Evolutionary conservation across 92 coral and sea anemone species (phyloP).

Genomic region (Epizoanthus stellaris): DNA sequence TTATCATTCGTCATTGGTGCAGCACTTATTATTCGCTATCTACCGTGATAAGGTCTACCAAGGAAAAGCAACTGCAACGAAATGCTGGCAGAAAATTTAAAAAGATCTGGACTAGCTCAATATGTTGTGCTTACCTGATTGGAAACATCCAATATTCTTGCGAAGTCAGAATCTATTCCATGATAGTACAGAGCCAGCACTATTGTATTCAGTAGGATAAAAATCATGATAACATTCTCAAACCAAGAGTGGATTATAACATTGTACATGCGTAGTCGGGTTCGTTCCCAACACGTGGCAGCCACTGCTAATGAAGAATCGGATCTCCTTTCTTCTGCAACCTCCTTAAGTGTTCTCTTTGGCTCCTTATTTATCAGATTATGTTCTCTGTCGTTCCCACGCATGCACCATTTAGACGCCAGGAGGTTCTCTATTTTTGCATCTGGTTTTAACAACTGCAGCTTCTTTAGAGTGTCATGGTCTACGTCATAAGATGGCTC

Average conservation of each 20-base stretch:
- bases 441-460: slow-evolving; percentile 1
- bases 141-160: slow-evolving; percentile 17
- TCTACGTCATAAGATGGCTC: slow-evolving; percentile 1
- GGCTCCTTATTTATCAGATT: not conserved
- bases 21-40: no score
- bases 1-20: no score
- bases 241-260: slow-evolving; percentile 27
- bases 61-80: not conserved
- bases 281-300: not conserved
- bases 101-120: not conserved
- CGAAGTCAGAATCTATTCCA: slow-evolving; percentile 36
- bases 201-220: slow-evolving; percentile 45
- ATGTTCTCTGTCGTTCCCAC: not conserved
- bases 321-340: not conserved
- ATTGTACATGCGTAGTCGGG: not conserved
- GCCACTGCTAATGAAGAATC: not conserved
- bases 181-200: slow-evolving; percentile 49
- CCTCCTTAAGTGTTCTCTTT: not conserved
- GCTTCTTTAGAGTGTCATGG: not conserved
- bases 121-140: slow-evolving; percentile 38
- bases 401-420: no score
- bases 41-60: no score
- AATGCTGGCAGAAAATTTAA: no score
- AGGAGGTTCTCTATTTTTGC: not conserved
- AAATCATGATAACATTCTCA: slow-evolving; percentile 35